A percentile compares a stretch with the other conserved stretches of the same genome.
Conservation (phyloP, 1,140 invertebrate genomes). For the Panagrolaimus sp. region DNA sequence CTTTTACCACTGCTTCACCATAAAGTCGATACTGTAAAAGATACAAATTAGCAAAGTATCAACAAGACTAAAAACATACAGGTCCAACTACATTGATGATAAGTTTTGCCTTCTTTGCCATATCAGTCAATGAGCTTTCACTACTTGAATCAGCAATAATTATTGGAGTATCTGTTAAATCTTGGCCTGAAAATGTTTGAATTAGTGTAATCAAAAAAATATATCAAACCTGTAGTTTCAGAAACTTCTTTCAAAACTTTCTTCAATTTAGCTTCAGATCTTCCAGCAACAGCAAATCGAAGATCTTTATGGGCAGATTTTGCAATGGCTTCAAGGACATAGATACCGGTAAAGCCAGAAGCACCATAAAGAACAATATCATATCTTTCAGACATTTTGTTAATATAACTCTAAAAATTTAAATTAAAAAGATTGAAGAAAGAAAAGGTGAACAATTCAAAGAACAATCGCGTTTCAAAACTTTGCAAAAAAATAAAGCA, state of each 20-base stretch:
- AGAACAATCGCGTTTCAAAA: no score
- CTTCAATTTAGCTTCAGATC: slow-evolving; percentile 35
- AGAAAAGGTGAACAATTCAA: no score
- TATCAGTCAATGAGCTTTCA: slow-evolving; percentile 30
- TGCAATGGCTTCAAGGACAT: slow-evolving; percentile 68
- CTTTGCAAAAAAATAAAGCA: no score
- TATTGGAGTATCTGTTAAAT: slow-evolving; percentile 36
- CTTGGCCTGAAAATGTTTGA: slow-evolving; percentile 33
- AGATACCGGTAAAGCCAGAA: slow-evolving; percentile 77
- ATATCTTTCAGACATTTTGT: slow-evolving; percentile 59
- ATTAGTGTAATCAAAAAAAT: no score
- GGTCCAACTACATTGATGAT: slow-evolving; percentile 53
- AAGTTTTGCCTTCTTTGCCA: slow-evolving; percentile 47
- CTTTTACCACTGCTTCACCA: slow-evolving; percentile 80
- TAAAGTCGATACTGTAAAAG: slow-evolving; percentile 80
- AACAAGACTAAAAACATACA: no score
- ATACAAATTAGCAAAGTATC: no score
- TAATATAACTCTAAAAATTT: no score
- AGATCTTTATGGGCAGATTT: slow-evolving; percentile 57
- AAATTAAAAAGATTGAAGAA: no score
- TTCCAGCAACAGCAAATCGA: slow-evolving; percentile 35
- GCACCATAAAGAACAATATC: slow-evolving; percentile 77
- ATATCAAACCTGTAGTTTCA: no score
- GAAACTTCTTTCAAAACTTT: slow-evolving; percentile 31
- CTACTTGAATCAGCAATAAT: slow-evolving; percentile 44